These are phyloP conservation scores for Pedetes capensis DNA, from an alignment of 2,113 vertebrate species.

Conservation along the genomic window DNA sequence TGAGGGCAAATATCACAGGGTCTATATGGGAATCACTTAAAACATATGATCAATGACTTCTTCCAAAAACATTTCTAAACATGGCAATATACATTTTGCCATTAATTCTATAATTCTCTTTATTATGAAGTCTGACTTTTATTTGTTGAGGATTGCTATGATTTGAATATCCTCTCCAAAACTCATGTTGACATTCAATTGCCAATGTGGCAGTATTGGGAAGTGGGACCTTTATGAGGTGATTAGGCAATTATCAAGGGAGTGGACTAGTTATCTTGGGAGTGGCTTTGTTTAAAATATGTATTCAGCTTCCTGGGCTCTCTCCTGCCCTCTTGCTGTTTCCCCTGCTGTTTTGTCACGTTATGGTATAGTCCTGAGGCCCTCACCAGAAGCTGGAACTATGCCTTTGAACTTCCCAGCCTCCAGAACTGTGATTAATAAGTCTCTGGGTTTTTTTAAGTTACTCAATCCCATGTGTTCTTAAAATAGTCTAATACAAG, in stretches of 20 bases:
- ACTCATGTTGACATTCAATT: no score
- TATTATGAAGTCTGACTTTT: background rate
- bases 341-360: background rate
- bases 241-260: background rate
- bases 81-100: background rate
- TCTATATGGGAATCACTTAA: background rate
- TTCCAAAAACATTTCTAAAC: constrained; percentile 2
- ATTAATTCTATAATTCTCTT: background rate
- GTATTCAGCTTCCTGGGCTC: background rate
- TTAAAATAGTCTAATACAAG: background rate
- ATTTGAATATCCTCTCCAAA: no score
- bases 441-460: background rate
- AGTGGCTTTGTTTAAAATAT: no score
- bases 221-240: no score
- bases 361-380: background rate
- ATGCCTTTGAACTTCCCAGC: background rate
- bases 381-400: no score
- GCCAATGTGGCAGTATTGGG: no score
- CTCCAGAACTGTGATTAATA: no score
- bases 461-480: background rate
- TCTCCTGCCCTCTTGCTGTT: background rate
- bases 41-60: background rate
- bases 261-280: background rate
- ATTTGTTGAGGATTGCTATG: background rate
- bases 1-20: background rate